These are phyloP conservation scores for Lordiphosa collinella DNA, from an alignment of 1,140 invertebrate species.

Conservation along the genomic window DNA sequence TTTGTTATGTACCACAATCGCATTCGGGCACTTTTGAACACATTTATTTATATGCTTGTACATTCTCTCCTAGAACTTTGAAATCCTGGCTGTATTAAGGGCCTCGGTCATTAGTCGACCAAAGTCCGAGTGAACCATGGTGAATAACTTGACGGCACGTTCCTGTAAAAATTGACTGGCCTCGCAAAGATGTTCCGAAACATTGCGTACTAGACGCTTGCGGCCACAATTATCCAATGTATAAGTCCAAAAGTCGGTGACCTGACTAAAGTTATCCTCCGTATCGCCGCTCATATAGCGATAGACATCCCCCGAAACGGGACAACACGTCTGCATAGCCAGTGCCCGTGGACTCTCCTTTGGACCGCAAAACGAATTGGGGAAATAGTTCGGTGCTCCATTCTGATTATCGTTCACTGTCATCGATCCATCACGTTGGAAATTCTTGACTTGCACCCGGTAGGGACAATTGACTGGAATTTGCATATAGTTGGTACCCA, in stretches of 20 bases:
- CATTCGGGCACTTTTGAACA: too few relatives aligned
- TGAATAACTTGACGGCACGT: slow-evolving; percentile 87
- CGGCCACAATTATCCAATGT: slow-evolving; percentile 87
- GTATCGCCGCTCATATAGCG: slow-evolving; percentile 88
- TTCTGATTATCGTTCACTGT: slow-evolving; percentile 82
- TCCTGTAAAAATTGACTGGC: slow-evolving; percentile 93
- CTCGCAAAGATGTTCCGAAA: slow-evolving; percentile 87
- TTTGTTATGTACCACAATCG: background rate
- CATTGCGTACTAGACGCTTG: slow-evolving; percentile 87
- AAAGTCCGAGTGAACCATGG: slow-evolving; percentile 85
- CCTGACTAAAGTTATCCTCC: slow-evolving; percentile 95
- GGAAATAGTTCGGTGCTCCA: slow-evolving; percentile 92
- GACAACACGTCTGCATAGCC: slow-evolving; percentile 56
- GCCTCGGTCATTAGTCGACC: slow-evolving; percentile 84
- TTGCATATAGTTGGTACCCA: slow-evolving; percentile 93
- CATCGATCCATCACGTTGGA: slow-evolving; percentile 90
- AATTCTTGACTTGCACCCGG: slow-evolving; percentile 82
- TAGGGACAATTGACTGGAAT: slow-evolving; percentile 92
- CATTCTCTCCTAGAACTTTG: slow-evolving; percentile 80
- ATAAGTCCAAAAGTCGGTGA: slow-evolving; percentile 88
- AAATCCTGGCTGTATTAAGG: slow-evolving; percentile 81
- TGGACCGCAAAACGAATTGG: slow-evolving; percentile 92
- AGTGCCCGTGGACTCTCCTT: slow-evolving; percentile 63
- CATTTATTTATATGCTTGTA: too few relatives aligned
- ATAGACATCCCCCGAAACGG: slow-evolving; percentile 82